Evolutionary conservation across 2,113 vertebrate species (phyloP), one percentile per base, ranked within the genome.

Genomic region (Melanotaenia duboulayi): DNA sequence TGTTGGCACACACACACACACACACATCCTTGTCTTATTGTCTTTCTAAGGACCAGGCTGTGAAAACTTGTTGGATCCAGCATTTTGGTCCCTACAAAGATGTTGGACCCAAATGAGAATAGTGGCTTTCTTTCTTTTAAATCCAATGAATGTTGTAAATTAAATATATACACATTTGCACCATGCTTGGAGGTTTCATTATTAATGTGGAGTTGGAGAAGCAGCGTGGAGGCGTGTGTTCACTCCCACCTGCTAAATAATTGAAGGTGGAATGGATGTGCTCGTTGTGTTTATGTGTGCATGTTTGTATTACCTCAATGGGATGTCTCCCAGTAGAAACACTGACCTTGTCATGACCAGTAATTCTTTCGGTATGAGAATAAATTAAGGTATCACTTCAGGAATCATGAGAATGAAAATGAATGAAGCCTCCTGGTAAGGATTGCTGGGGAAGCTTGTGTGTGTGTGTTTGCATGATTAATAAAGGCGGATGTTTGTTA

Each of bases 191-290:
- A 44, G 23, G 51, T 46, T 86, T 66, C 71, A 88, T 89, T 87
- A 87, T 86, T 83, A 35, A 90, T 85, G 74, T 74, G 64, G 44
- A 57, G 17, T 39, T 49, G 59, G 68, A 39, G 71, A 69, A 60
- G 56, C n/a, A 19, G 0, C 0, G 16, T n/a, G 17, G 17, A 48
- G 17, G 16, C 17, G 44, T 48, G n/a, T 32, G 13, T 42, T 72
- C 64, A 42, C 75, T 66, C 78, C 68, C 71, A 70, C 60, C 52
- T 65, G 61, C 50, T 90, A 14, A 91, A 91, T 91, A 66, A 88
- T 91, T 89, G 22, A 91, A 78, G 50, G 20, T 7, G 5, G 50
- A 49, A 44, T 28, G 62, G 51, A 63, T 50, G 32, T 61, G 56
- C 22, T 46, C 23, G 19, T 25, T 28, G 24, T 64, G 35, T 14